Base-by-base conservation (phyloP, 2,113 vertebrate genomes). In the Rhizomys pruinosus region DNA sequence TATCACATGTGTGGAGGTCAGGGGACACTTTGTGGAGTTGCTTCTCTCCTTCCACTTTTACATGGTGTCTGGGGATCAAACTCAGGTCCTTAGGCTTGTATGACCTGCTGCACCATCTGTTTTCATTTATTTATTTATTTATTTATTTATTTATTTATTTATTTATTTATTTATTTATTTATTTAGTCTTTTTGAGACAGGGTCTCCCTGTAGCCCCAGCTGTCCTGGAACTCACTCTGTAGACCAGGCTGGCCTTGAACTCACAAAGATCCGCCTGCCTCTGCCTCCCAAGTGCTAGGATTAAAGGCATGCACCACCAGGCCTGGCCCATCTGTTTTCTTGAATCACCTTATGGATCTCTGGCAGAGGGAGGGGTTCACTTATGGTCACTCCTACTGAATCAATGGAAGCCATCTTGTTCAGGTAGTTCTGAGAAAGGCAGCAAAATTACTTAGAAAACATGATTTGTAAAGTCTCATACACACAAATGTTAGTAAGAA, bases 391-490 rank as follows among this genome's bases (percentile, higher is more conserved):
- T 34, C 55, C 13, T 1, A 59, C 37, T 15, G 22, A 86, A 39
- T 25, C 19, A 2, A 20, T 20, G 63, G 1, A 55, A 66, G 66
- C 59, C 52, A 34, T 7, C 27, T 25, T 93, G 59, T 63, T 69
- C 44, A 55, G 27, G 52, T 42, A 94, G 74, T 34, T 78, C 59
- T 8, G 29, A 92, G 44, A 92, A 84, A 96, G 74, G 69, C 34
- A 63, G 59, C 15, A 66, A 91, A 74, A 84, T 29, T 91, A 76
- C 9, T 44, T 79, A 52, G 34, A 66, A 68, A 84, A 69, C 6
- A 61, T 84, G 79, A 84, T 79, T 37, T 77, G 6, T 32, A 78
- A 81, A 89, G 47, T 78, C 37, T 89, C 80, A 72, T 29, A 55
- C 7, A 73, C n/a, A 84, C 66, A 88, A 52, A 66, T 34, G 77